Evolutionary conservation across 2,113 vertebrate genomes (phyloP), one percentile per base, ranked within the genome.

Genomic region (Oreamnos americanus): DNA sequence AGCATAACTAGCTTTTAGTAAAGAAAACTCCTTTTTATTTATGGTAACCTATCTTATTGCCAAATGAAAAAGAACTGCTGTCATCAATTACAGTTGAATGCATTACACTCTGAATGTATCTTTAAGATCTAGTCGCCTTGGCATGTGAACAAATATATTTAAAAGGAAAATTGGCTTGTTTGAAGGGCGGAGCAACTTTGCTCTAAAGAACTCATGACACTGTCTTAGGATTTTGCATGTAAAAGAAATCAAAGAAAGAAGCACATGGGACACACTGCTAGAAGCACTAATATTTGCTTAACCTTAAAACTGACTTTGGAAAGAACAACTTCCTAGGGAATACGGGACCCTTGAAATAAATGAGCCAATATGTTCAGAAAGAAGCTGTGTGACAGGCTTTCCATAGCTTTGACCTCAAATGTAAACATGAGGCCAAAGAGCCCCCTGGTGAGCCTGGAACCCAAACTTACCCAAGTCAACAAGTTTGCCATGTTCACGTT

Each of bases 221-320:
- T 79, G n/a, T 79, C 36, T 62, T 83, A 76, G 33, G 53, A 85
- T 90, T 94, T 89, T 90, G 11, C 23, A 91, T 49, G 45, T 76
- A 53, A 89, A 96, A 82, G 33, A 85, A 96, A 95, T 95, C 58
- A 97, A 94, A 96, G 71, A 85, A 90, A 45, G 58, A 92, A 88
- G 17, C 62, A 81, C 62, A n/a, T 57, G 87, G 62, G 49, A 81
- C 58, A 91, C 19, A 62, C 43, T 12, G 85, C 53, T 84, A 76
- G 64, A 90, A 74, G 76, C 84, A 91, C 90, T 96, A 94, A 97
- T 97, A 94, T 97, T 97, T 96, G 87, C 58, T 97, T 96, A 97
- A 96, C 87, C 92, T 97, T 94, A 90, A 94, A 94, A 79, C 82
- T 97, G 62, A 94, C 85, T 96, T 97, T 97, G 92, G 62, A 96